A percentile compares a stretch with the other conserved stretches of the same genome.
Conservation (phyloP, 2,888 invertebrate species). For the Drepanosiphum platanoidis region DNA sequence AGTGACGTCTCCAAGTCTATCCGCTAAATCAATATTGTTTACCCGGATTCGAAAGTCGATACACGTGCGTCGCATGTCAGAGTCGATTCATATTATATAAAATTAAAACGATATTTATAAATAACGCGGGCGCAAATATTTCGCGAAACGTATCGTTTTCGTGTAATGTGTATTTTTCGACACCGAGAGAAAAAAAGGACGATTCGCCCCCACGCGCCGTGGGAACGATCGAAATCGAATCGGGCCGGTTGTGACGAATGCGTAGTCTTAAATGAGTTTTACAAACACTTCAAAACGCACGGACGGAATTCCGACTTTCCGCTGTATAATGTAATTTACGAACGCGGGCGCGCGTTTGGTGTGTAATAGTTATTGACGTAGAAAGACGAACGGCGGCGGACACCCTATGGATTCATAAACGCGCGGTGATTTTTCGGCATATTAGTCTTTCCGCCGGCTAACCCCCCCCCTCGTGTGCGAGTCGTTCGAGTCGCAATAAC, state of each 20-base stretch:
- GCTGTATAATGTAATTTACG: neutral
- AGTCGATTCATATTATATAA: neutral
- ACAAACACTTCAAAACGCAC: neutral
- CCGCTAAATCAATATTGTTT: slow-evolving; percentile 14
- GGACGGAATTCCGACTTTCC: neutral
- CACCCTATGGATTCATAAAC: neutral
- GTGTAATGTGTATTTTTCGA: neutral
- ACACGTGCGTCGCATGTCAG: neutral
- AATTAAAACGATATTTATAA: neutral
- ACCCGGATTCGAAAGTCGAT: slow-evolving; percentile 11
- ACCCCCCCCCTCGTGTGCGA: neutral
- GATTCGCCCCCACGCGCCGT: too few relatives aligned
- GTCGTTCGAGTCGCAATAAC: neutral
- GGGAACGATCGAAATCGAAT: neutral
- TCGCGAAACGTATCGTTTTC: slow-evolving; percentile 1
- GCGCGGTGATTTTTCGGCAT: slow-evolving; percentile 17
- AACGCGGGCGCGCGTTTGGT: neutral
- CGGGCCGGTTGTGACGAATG: neutral
- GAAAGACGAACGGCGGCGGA: neutral
- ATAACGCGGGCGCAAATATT: neutral
- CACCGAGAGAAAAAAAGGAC: too few relatives aligned
- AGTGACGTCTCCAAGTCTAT: slow-evolving; percentile 23
- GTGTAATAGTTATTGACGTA: neutral
- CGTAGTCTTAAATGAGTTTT: neutral
- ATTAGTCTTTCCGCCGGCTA: neutral